Evolutionary conservation across 2,797 vertebrate genomes (phyloP), one percentile per base, ranked within the genome.

Genomic region (Euphonia xanthogaster): DNA sequence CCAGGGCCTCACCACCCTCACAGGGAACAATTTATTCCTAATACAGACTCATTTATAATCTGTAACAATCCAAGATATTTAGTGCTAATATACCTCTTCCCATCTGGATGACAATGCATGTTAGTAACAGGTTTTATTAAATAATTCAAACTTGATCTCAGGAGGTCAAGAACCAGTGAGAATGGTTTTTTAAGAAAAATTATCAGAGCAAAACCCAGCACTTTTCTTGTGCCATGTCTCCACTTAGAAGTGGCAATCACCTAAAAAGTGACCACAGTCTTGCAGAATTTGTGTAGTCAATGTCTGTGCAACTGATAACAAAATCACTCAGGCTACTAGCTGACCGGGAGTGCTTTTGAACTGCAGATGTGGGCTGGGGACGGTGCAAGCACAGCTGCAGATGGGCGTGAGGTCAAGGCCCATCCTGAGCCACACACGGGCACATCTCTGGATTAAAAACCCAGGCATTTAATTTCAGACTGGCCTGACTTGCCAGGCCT

Each of bases 221-320:
- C 18, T 39, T 2, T 17, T 19, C 47, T 31, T 18, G 21, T 14
- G 13, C 18, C 1, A 0, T 4, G 7, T 30, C 42, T 60, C 33
- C 12, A 23, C 20, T 24, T 10, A 25, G 1, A 45, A 61, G 6
- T 6, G 6, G 7, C 4, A 5, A 79, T 67, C 6, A 20, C 31
- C 40, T 33, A 8, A 25, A 9, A 50, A 33, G 12, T 1, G 1
- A 30, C 14, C 6, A 2, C 0, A 48, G 28, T 16, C 23, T 27
- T 17, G 25, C 16, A n/a, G 4, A 8, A 17, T 33, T 28, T 44
- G 25, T n/a, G 12, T 10, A 45, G 23, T 14, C 35, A 25, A 2
- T 22, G 7, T 12, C 39, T 54, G 33, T 44, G 24, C 9, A 62
- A 30, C 7, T 4, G 23, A 2, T 1, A 39, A 54, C 9, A 50